A percentile compares a stretch with the other conserved stretches of the same genome.
phyloP scores from a whole-genome alignment of 2,888 invertebrate species.

The Oscheius myriophilus region DNA sequence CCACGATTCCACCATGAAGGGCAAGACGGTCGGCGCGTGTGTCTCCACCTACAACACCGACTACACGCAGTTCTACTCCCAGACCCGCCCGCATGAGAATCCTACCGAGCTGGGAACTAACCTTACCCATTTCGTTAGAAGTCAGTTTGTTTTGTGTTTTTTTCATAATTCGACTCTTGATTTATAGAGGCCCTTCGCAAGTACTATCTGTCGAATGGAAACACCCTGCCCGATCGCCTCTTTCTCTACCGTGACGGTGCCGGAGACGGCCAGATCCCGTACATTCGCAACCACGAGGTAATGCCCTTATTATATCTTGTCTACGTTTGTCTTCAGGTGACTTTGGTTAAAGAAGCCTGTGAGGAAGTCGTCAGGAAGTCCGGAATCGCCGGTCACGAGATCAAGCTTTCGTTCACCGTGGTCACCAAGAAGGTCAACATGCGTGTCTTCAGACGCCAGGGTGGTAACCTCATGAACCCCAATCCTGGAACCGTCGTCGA shows the following conservation, averaged over 20 bases:
- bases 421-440: constrained; percentile 93
- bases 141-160: constrained; percentile 35
- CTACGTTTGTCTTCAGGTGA: constrained; percentile 55
- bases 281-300: constrained; percentile 83
- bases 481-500: constrained; percentile 87
- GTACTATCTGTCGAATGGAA: constrained; percentile 78
- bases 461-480: constrained; percentile 78
- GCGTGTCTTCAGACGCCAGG: constrained; percentile 72
- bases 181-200: constrained; percentile 78
- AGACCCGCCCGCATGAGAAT: constrained; percentile 80
- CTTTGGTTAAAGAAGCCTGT: constrained; percentile 65
- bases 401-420: constrained; percentile 82
- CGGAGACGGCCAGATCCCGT: constrained; percentile 85
- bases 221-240: constrained; percentile 81
- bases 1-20: constrained; percentile 80
- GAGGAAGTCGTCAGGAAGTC: constrained; percentile 35
- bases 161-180: background rate
- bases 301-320: too few species aligned
- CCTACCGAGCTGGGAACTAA: constrained; percentile 83
- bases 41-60: constrained; percentile 82
- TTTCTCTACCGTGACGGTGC: constrained; percentile 93
- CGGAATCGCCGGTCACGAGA: constrained; percentile 74
- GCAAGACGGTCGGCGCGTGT: constrained; percentile 82
- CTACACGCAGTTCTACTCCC: constrained; percentile 80
- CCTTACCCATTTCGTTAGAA: constrained; percentile 74